A percentile compares a stretch with the other conserved stretches of the same genome.
Evolutionary conservation across 2,113 vertebrate genomes (phyloP).

Genomic region (Tyto alba): DNA sequence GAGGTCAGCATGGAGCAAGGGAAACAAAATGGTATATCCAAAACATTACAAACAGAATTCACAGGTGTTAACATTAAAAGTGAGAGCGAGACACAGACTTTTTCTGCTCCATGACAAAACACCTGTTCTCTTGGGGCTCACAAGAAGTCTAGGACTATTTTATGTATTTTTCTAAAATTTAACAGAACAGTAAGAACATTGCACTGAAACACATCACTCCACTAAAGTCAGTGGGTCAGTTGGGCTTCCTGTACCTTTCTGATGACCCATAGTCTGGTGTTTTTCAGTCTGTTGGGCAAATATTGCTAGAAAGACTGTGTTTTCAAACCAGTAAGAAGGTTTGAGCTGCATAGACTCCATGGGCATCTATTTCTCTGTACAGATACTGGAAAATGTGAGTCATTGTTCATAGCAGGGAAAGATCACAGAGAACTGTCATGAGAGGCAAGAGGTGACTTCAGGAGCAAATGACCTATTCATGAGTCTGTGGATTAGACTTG

Average conservation of each 20-base stretch:
- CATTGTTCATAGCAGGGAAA: background rate
- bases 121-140: background rate
- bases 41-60: background rate
- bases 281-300: background rate
- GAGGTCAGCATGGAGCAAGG: background rate
- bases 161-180: background rate
- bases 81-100: background rate
- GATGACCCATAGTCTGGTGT: background rate
- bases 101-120: background rate
- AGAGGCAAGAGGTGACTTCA: background rate
- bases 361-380: background rate
- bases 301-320: background rate
- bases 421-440: background rate
- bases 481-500: accelerated
- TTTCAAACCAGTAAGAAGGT: background rate
- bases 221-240: background rate
- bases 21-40: background rate
- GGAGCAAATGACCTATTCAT: background rate
- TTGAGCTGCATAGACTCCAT: background rate
- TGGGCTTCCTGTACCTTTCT: background rate
- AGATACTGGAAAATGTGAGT: background rate
- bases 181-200: background rate
- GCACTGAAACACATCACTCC: background rate
- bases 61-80: background rate
- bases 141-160: background rate